Evolutionary conservation across 2,888 invertebrate species (phyloP), one percentile per base, ranked within the genome.

Genomic region (Schizotus pectinicornis): DNA sequence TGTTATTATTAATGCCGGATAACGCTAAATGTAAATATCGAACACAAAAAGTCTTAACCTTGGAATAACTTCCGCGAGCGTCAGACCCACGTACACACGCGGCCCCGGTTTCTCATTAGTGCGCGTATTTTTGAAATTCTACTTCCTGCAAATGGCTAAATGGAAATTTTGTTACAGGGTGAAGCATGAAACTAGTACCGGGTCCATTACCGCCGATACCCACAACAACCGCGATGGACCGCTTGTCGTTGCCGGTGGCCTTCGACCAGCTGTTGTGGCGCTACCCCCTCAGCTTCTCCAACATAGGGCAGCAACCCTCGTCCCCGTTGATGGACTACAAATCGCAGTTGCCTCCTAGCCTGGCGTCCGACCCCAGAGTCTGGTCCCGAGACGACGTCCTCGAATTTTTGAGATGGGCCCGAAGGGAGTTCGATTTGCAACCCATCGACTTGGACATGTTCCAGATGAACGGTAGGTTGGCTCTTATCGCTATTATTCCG

Each of bases 381-480:
- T 96, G 95, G 95, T 89, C 90, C 54, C 86, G 95, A 67, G 95
- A 95, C 68, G 95, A 95, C 77, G 95, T 95, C 12, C 84, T 87
- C 41, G 85, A 90, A 50, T 96, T 95, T 80, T 82, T 96, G 46
- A 88, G 91, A 75, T 95, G 95, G 90, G 93, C 94, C 67, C 94
- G 95, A 80, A 85, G 92, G 65, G 94, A 95, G 81, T 95, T 94
- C 78, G 95, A 95, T 79, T 82, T 95, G 67, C 94, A 94, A 49
- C 89, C 91, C 70, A 91, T 96, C 76, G 94, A 95, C 76, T 89
- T 92, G 86, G 94, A 95, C 75, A 88, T 93, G 81, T 96, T 96
- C 79, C 94, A 94, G 82, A 95, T 96, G 95, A 96, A 96, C 79
- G 96, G 95, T 85, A 81, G 84, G 79, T 73, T 14, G 2, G 11